These are phyloP conservation scores for Tanypteryx hageni DNA, from an alignment of 2,888 invertebrate genomes.

Conservation along the genomic window DNA sequence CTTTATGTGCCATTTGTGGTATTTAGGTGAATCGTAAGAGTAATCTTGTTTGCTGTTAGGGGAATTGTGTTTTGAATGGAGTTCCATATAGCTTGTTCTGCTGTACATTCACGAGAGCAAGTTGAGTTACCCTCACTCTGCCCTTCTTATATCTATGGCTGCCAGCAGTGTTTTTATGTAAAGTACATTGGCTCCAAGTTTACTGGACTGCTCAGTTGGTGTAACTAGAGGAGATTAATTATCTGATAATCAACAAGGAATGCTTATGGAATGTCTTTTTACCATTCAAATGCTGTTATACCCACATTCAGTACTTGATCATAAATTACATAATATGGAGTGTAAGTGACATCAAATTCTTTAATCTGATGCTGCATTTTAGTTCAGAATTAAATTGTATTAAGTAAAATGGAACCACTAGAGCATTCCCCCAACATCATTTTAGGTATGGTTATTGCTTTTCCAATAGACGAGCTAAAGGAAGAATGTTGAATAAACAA, in stretches of 20 bases:
- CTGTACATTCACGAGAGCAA: background rate
- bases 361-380: slow-evolving; percentile 31
- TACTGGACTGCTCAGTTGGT: slow-evolving; percentile 34
- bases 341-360: slow-evolving; percentile 31
- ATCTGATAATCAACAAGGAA: slow-evolving; percentile 34
- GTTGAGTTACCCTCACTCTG: slow-evolving; percentile 5
- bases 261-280: slow-evolving; percentile 41
- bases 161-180: slow-evolving; percentile 45
- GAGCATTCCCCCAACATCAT: slow-evolving; percentile 32
- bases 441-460: slow-evolving; percentile 49
- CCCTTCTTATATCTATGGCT: slow-evolving; percentile 42
- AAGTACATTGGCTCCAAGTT: slow-evolving; percentile 52
- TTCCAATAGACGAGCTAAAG: slow-evolving; percentile 54
- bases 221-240: background rate
- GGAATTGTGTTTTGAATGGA: slow-evolving; percentile 1
- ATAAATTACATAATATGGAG: slow-evolving; percentile 40
- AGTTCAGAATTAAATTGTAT: background rate
- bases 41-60: slow-evolving; percentile 44
- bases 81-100: slow-evolving; percentile 12
- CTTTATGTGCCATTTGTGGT: slow-evolving; percentile 44
- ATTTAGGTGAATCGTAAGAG: slow-evolving; percentile 25
- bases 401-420: slow-evolving; percentile 7
- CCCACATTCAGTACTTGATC: slow-evolving; percentile 28
- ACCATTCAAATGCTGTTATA: slow-evolving; percentile 25
- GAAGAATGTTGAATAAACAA: slow-evolving; percentile 51